A percentile compares a stretch with the other conserved stretches of the same genome.
These are phyloP conservation scores for Eciton burchellii DNA, from an alignment of 1,140 invertebrate species.

Conservation along the genomic window DNA sequence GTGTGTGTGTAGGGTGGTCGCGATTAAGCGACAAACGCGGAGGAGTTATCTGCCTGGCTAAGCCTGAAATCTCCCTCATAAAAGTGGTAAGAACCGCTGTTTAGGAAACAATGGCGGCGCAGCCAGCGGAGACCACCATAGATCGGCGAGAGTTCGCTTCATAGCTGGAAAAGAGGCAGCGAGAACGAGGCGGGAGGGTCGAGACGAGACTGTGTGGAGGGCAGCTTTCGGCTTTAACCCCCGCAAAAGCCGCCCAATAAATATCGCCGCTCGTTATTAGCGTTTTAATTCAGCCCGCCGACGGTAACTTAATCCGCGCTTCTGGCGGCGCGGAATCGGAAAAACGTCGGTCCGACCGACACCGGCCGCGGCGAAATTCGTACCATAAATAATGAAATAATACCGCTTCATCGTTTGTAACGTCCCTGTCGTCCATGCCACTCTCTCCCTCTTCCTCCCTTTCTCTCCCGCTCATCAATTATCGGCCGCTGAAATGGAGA, in stretches of 20 bases:
- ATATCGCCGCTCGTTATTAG: conserved; percentile 84
- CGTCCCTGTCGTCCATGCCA: conserved; percentile 8
- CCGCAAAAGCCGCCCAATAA: conserved; percentile 81
- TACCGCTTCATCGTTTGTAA: conserved; percentile 80
- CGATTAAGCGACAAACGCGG: conserved; percentile 72
- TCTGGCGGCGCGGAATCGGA: conserved; percentile 74
- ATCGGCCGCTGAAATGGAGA: conserved; percentile 41
- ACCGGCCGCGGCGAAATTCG: conserved; percentile 69
- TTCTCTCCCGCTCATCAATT: conserved; percentile 53
- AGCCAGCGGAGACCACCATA: conserved; percentile 50
- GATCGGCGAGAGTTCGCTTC: conserved; percentile 68
- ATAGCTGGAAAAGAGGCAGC: conserved; percentile 32
- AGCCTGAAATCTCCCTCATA: conserved; percentile 81
- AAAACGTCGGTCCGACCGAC: conserved; percentile 74
- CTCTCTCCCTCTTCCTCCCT: neutral
- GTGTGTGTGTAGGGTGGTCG: conserved; percentile 14
- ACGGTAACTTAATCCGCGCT: conserved; percentile 81
- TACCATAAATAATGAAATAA: conserved; percentile 83
- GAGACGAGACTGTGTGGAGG: conserved; percentile 20
- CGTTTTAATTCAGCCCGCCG: conserved; percentile 82
- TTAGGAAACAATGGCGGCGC: conserved; percentile 79
- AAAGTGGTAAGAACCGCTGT: conserved; percentile 81
- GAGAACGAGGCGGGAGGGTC: conserved; percentile 6
- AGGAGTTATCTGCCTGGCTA: conserved; percentile 79
- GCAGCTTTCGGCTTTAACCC: conserved; percentile 66